These are phyloP conservation scores for Zapus hudsonius DNA, from an alignment of 2,113 vertebrate genomes.

Conservation along the genomic window DNA sequence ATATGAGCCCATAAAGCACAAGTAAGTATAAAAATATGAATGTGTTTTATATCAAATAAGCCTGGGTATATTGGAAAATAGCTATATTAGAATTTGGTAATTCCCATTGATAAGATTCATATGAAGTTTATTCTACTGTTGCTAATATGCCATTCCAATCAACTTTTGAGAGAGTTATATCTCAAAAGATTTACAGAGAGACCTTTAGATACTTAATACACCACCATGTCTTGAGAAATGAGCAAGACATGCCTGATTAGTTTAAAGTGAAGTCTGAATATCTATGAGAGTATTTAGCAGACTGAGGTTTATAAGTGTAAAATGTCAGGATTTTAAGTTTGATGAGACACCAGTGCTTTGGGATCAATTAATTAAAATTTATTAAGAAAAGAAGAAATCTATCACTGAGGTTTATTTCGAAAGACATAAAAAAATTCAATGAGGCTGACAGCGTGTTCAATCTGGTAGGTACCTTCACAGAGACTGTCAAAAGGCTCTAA, in stretches of 20 bases:
- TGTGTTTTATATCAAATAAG: conserved; percentile 4
- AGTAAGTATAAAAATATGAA: neutral
- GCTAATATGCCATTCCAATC: conserved; percentile 69
- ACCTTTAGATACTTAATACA: conserved; percentile 79
- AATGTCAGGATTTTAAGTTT: conserved; percentile 78
- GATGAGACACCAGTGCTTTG: conserved; percentile 74
- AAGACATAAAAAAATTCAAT: conserved; percentile 62
- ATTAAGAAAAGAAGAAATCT: conserved; percentile 70
- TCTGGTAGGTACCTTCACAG: neutral
- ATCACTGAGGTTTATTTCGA: conserved; percentile 71
- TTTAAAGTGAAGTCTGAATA: conserved; percentile 75
- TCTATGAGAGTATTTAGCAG: conserved; percentile 73
- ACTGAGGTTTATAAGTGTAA: conserved; percentile 60
- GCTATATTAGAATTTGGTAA: conserved; percentile 50
- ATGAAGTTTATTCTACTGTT: conserved; percentile 70
- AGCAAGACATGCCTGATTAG: conserved; percentile 76
- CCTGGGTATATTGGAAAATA: neutral
- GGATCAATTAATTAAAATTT: conserved; percentile 77
- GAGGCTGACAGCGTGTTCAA: conserved; percentile 34
- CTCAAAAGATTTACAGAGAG: conserved; percentile 78
- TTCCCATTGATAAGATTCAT: conserved; percentile 59
- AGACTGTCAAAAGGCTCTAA: neutral
- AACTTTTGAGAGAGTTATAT: conserved; percentile 72
- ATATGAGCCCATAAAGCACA: neutral
- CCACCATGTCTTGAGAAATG: conserved; percentile 80